phyloP scores from a whole-genome alignment of 1,140 invertebrate genomes.

The Camponotus vicinus region DNA sequence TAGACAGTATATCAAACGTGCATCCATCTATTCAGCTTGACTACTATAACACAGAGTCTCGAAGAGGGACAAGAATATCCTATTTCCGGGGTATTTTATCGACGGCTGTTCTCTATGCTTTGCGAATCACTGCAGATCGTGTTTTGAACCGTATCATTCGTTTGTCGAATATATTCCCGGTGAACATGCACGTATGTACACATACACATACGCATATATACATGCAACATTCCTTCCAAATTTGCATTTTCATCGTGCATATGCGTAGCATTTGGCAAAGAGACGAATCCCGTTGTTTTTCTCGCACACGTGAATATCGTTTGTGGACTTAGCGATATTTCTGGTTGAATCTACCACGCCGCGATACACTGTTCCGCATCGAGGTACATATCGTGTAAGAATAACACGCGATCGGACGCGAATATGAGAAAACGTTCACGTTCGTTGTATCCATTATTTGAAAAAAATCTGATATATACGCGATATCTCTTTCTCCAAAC shows the following conservation, averaged over 20 bases:
- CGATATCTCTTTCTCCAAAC: neutral
- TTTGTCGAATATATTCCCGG: slow-evolving; percentile 44
- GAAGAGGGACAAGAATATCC: slow-evolving; percentile 61
- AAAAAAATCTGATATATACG: slow-evolving; percentile 2
- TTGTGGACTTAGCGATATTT: slow-evolving; percentile 58
- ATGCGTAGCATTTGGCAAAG: slow-evolving; percentile 38
- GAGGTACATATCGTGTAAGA: slow-evolving; percentile 29
- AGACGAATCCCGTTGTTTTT: slow-evolving; percentile 42
- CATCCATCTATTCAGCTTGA: slow-evolving; percentile 57
- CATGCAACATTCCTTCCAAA: slow-evolving; percentile 8
- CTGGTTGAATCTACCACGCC: slow-evolving; percentile 40
- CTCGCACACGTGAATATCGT: slow-evolving; percentile 29
- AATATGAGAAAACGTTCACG: slow-evolving; percentile 41
- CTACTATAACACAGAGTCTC: slow-evolving; percentile 57
- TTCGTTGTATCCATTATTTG: slow-evolving; percentile 45
- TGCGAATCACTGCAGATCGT: slow-evolving; percentile 62
- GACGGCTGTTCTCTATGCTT: slow-evolving; percentile 64
- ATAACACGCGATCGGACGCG: slow-evolving; percentile 38
- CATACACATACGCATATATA: neutral
- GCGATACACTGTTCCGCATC: slow-evolving; percentile 35
- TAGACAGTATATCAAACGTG: slow-evolving; percentile 65
- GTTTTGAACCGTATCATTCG: slow-evolving; percentile 62
- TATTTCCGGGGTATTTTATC: slow-evolving; percentile 67
- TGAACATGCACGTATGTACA: neutral
- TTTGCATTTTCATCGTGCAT: slow-evolving; percentile 59